A percentile compares a stretch with the other conserved stretches of the same genome.
These are phyloP conservation scores for Acanthococcus lagerstroemiae DNA, from an alignment of 2,888 invertebrate species.

Conservation along the genomic window DNA sequence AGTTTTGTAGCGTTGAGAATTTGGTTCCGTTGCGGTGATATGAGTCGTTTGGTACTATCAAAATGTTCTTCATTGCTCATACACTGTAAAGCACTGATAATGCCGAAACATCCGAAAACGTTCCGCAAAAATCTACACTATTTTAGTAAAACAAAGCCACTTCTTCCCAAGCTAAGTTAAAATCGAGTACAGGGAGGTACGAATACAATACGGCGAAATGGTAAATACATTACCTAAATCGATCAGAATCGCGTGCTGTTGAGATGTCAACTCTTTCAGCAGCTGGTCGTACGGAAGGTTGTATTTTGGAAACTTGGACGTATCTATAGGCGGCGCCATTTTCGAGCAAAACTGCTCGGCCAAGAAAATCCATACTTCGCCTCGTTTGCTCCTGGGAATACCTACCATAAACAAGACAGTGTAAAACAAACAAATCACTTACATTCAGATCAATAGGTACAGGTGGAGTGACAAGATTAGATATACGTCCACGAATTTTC, in stretches of 20 bases:
- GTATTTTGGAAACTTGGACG: constrained; percentile 59
- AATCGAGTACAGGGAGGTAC: too few species aligned
- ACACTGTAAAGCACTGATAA: too few species aligned
- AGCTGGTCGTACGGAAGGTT: constrained; percentile 69
- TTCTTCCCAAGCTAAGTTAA: too few species aligned
- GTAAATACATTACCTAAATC: constrained; percentile 58
- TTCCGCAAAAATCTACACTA: too few species aligned
- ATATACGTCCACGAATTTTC: neutral
- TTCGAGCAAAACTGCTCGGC: constrained; percentile 67
- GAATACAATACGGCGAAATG: too few species aligned
- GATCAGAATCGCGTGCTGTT: constrained; percentile 93
- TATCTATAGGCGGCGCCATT: constrained; percentile 65
- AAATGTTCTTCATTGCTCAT: too few species aligned
- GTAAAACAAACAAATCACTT: neutral
- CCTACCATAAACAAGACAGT: constrained; percentile 46
- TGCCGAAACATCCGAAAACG: too few species aligned
- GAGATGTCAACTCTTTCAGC: constrained; percentile 77
- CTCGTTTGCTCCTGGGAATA: constrained; percentile 71
- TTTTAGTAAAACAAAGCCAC: too few species aligned
- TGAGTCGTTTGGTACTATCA: too few species aligned
- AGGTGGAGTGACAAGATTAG: neutral
- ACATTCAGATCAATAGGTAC: neutral
- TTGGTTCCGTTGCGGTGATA: too few species aligned
- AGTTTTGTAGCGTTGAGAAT: too few species aligned
- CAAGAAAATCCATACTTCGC: constrained; percentile 86